Evolutionary conservation across 53 echinoderm and acorn worm species (phyloP), one percentile per base, ranked within the genome.

Genomic region (Temnopleurus reevesii): DNA sequence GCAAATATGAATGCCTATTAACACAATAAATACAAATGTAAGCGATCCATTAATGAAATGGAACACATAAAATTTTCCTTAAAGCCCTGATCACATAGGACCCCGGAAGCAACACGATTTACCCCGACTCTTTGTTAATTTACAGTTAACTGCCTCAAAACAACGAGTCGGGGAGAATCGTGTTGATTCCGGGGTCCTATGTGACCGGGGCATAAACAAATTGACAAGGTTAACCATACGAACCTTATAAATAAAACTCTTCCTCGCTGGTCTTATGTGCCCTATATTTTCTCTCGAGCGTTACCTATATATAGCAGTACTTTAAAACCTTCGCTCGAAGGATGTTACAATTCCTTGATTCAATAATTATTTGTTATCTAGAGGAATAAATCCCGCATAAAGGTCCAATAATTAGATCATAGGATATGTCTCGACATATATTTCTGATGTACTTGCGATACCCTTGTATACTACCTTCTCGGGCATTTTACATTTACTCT

Each of bases 271-370:
- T 76, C 1, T 45, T 13, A 76, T 76, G 43, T 45, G 25, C 76
- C 76, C 76, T 33, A 29, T 63, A 76, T 21, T 76, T 45, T 44
- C 25, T 44, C 45, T 4, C 76, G 25, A 63, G 63, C 63, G 33
- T 63, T 63, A 2, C 8, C 76, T 76, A 44, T 23, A 76, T 45
- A 76, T 76, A 76, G 76, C 76, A 76, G 76, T 21, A 41, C 45
- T 76, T 44, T n/a, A n/a, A 7, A 76, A 45, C 45, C 45, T 34
- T 3, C 15, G 23, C 25, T n/a, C 5, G 10, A 45, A 45, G 76
- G 76, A 18, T 15, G 43, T 23, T 43, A 45, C 23, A 21, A 1
- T 76, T 44, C n/a, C 21, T 23, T 44, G 76, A 76, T 76, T 76
- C 10, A 76, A 76, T 76, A 76, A 76, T 76, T 17, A 34, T 76